phyloP scores from a whole-genome alignment of 2,888 invertebrate genomes.

The Congeria kusceri region DNA sequence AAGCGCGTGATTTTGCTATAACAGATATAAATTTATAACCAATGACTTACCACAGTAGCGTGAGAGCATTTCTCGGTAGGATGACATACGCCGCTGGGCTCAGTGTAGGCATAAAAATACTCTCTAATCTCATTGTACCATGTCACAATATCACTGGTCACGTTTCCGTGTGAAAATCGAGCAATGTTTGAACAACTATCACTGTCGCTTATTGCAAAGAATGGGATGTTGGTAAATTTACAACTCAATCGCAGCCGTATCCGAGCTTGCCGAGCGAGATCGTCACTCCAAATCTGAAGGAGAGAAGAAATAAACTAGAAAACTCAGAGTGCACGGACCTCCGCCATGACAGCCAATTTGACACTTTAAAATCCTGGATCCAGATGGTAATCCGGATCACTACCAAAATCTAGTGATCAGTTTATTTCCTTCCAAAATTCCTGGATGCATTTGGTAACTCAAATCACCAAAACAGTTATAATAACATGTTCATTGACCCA shows the following conservation, averaged over 20 bases:
- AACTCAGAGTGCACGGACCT: no score
- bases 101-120: constrained; percentile 24
- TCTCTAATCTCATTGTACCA: constrained; percentile 48
- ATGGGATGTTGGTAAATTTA: constrained; percentile 16
- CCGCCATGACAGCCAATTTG: no score
- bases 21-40: no score
- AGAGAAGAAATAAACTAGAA: not conserved
- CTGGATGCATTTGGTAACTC: no score
- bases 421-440: no score
- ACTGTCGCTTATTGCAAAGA: constrained; percentile 25
- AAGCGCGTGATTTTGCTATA: no score
- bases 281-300: constrained; percentile 57
- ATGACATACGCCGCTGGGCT: constrained; percentile 14
- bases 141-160: constrained; percentile 43
- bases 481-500: no score
- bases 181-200: constrained; percentile 38
- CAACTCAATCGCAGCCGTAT: constrained; percentile 25
- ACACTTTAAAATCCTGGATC: no score
- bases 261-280: constrained; percentile 40
- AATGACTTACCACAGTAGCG: constrained; percentile 36
- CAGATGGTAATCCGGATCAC: no score
- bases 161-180: constrained; percentile 39
- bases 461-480: no score
- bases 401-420: no score
- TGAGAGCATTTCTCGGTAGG: constrained; percentile 33